Base-by-base conservation (phyloP, 1,140 invertebrate genomes). In the Apis dorsata region DNA sequence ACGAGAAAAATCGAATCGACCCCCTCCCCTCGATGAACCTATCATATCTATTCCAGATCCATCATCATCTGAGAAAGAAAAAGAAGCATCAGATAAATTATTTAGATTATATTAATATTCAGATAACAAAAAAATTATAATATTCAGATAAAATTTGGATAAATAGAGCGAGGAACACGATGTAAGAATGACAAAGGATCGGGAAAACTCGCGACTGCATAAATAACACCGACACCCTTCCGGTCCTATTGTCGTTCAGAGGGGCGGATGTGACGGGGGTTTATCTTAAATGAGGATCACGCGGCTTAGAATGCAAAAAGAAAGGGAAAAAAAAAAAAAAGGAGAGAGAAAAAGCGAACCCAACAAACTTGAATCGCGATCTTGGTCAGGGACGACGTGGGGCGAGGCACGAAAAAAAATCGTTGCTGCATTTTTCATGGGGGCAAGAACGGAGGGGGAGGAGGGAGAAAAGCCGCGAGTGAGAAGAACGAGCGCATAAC, bases 351-450 rank as follows among this genome's bases (percentile, higher is more conserved):
- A 49, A 24, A 2, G 21, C n/a, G 72, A 57, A 65, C 17, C 60
- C 19, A n/a, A 51, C 44, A 13, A 44, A 44, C 9, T 75, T 49
- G 60, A 53, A 66, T 66, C 62, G 65, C 28, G 34, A 79, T 79
- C 19, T 66, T 76, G 79, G 79, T 75, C 72, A 81, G 13, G 79
- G 70, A 81, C 79, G 70, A 81, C 79, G 51, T 10, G 28, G 49
- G 2, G 19, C 34, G 34, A 44, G 17, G 9, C 51, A 13, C 59
- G 69, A 80, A 7, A 80, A 80, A 63, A 80, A 63, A 80, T 63
- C 59, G 24, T 53, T 13, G 3, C 17, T 72, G 60, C 69, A 63
- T 80, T 73, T 80, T 80, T 80, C 78, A 80, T 72, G n/a, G 24
- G 24, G 24, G 21, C 51, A 34, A 34, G 34, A 34, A 34, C 2